These are phyloP conservation scores for Myathropa florea DNA, from an alignment of 2,888 invertebrate genomes.

Conservation along the genomic window DNA sequence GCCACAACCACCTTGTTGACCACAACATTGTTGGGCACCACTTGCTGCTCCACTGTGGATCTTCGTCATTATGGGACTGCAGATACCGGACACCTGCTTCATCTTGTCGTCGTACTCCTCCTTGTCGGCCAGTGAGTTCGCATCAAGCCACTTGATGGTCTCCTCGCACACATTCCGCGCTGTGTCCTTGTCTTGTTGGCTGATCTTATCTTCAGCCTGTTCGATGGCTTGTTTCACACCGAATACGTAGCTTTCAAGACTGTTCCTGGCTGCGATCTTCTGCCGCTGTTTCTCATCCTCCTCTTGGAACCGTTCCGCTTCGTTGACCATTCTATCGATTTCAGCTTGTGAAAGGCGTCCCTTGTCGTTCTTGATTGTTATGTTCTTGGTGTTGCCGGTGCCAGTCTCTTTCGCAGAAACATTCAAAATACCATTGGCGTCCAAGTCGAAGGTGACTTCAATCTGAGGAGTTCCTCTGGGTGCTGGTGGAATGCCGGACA, in stretches of 20 bases:
- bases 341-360: constrained; percentile 90
- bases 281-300: constrained; percentile 88
- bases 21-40: constrained; percentile 66
- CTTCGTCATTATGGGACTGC: constrained; percentile 82
- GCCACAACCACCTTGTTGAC: too few relatives aligned
- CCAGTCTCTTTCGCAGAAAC: constrained; percentile 89
- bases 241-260: constrained; percentile 86
- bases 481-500: constrained; percentile 97
- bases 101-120: constrained; percentile 85
- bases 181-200: constrained; percentile 86
- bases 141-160: constrained; percentile 87
- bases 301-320: constrained; percentile 87
- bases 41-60: constrained; percentile 74
- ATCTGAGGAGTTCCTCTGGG: constrained; percentile 93
- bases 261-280: constrained; percentile 86
- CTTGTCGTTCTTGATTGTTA: constrained; percentile 91
- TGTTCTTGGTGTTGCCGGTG: constrained; percentile 86
- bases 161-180: constrained; percentile 84
- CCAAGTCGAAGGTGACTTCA: constrained; percentile 90
- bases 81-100: constrained; percentile 78
- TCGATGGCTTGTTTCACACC: constrained; percentile 86
- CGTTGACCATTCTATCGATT: constrained; percentile 89
- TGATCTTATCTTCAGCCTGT: constrained; percentile 84
- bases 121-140: constrained; percentile 88
- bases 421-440: constrained; percentile 97